Evolutionary conservation across 2,888 invertebrate genomes (phyloP).

Genomic region (Eudemis profundana): DNA sequence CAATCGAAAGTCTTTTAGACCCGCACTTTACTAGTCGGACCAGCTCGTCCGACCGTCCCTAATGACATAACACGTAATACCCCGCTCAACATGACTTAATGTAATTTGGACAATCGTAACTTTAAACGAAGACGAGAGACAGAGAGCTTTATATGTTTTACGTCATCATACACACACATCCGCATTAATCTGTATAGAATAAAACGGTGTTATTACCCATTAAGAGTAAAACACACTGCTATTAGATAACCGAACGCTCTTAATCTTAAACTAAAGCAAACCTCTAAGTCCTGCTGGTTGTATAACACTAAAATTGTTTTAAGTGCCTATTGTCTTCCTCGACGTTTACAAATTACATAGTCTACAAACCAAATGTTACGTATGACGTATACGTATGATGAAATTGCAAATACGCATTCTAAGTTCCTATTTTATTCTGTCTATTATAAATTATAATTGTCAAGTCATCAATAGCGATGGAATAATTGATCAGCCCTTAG

Average conservation of each 20-base stretch:
- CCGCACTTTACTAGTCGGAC: conserved; percentile 39
- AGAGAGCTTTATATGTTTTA: conserved; percentile 19
- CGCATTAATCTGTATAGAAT: not conserved
- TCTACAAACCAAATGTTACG: not conserved
- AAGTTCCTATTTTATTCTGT: too few species aligned
- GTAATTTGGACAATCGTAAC: conserved; percentile 20
- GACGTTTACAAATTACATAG: conserved; percentile 6
- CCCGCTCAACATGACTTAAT: not conserved
- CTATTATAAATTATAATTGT: too few species aligned
- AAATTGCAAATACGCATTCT: too few species aligned
- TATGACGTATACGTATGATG: too few species aligned
- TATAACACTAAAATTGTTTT: conserved; percentile 28
- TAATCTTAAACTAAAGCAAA: conserved; percentile 26
- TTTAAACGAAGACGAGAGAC: conserved; percentile 21
- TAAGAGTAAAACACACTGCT: conserved; percentile 16
- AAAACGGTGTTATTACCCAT: not conserved
- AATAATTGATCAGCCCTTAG: not conserved
- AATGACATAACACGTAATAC: conserved; percentile 37
- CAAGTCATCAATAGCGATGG: not conserved
- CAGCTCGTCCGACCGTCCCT: conserved; percentile 23
- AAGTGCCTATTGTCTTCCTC: conserved; percentile 38
- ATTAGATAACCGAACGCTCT: conserved; percentile 22
- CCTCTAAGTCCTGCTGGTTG: conserved; percentile 23
- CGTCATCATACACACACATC: conserved; percentile 1
- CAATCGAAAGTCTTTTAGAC: conserved; percentile 57